Conservation (phyloP, 2,797 vertebrate genomes). For the Mallotus villosus region DNA sequence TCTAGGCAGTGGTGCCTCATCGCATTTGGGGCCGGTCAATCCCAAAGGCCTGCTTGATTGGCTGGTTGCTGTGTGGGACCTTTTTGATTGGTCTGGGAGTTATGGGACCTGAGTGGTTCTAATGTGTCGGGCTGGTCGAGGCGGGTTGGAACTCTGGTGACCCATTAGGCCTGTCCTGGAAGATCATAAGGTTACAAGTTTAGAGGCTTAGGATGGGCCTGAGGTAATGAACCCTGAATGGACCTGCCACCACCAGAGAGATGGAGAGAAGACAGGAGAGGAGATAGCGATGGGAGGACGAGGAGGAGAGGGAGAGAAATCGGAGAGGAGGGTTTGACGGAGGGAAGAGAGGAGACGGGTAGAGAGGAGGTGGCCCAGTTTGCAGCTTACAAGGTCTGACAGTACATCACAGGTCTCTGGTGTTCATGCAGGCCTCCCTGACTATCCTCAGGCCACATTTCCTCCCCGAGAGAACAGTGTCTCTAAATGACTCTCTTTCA, state of each 20-base stretch:
- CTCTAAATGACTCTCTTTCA: too few species aligned
- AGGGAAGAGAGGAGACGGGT: slow-evolving; percentile 6
- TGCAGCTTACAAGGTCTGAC: background rate
- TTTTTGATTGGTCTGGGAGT: slow-evolving; percentile 53
- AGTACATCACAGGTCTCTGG: background rate
- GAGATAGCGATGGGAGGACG: slow-evolving; percentile 37
- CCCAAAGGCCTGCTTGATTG: slow-evolving; percentile 59
- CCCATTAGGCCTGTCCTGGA: slow-evolving; percentile 74
- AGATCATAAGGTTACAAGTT: slow-evolving; percentile 80
- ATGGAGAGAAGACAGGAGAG: slow-evolving; percentile 39
- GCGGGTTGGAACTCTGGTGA: slow-evolving; percentile 78
- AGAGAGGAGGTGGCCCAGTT: slow-evolving; percentile 15
- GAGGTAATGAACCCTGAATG: slow-evolving; percentile 53
- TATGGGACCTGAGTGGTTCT: slow-evolving; percentile 70
- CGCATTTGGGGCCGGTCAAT: slow-evolving; percentile 66
- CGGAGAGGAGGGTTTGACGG: slow-evolving; percentile 7
- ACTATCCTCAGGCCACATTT: background rate
- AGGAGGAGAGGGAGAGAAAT: slow-evolving; percentile 11
- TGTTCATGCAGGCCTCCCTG: background rate
- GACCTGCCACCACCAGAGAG: slow-evolving; percentile 40
- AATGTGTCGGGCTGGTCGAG: slow-evolving; percentile 73
- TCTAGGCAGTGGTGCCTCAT: slow-evolving; percentile 69
- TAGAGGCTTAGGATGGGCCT: slow-evolving; percentile 56
- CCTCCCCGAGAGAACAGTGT: background rate
- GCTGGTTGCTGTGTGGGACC: slow-evolving; percentile 60